Percentiles rank a stretch among this genome's conserved stretches.
Evolutionary conservation across 2,888 invertebrate genomes (phyloP).

Genomic region (Aradus depressus): DNA sequence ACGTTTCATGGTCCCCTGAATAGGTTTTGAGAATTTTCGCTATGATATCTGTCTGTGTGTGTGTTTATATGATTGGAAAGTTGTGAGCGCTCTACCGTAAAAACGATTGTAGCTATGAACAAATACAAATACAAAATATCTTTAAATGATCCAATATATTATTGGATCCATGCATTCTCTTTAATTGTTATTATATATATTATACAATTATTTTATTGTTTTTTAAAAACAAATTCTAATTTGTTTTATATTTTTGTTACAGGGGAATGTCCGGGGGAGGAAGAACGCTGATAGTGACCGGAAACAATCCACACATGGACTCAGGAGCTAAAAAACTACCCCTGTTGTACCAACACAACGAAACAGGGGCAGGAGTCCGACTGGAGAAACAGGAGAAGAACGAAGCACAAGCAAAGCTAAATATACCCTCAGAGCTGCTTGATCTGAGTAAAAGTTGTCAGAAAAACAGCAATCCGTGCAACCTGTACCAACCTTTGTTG

Average conservation of each 20-base stretch:
- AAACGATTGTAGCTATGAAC: too few species aligned
- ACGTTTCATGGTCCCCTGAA: too few species aligned
- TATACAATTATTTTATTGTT: too few species aligned
- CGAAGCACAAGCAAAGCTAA: slow-evolving; percentile 28
- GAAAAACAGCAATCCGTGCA: slow-evolving; percentile 23
- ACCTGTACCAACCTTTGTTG: slow-evolving; percentile 24
- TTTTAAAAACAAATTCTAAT: neutral
- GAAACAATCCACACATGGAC: slow-evolving; percentile 21
- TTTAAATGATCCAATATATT: too few species aligned
- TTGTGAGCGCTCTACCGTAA: too few species aligned
- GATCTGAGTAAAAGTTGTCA: slow-evolving; percentile 24
- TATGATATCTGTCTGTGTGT: too few species aligned
- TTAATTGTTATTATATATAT: too few species aligned
- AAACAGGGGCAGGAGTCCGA: slow-evolving; percentile 19
- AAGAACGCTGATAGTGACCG: slow-evolving; percentile 11
- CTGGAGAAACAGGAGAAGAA: slow-evolving; percentile 28
- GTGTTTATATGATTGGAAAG: too few species aligned
- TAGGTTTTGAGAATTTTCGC: too few species aligned
- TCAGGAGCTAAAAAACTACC: slow-evolving; percentile 26
- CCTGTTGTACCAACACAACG: slow-evolving; percentile 27
- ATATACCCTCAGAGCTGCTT: slow-evolving; percentile 22
- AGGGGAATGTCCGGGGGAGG: slow-evolving; percentile 23
- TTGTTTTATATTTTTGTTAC: slow-evolving; percentile 12
- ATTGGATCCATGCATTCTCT: too few species aligned
- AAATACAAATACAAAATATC: too few species aligned